phyloP scores from a whole-genome alignment of 2,888 invertebrate species.

The Lordiphosa andalusiaca region DNA sequence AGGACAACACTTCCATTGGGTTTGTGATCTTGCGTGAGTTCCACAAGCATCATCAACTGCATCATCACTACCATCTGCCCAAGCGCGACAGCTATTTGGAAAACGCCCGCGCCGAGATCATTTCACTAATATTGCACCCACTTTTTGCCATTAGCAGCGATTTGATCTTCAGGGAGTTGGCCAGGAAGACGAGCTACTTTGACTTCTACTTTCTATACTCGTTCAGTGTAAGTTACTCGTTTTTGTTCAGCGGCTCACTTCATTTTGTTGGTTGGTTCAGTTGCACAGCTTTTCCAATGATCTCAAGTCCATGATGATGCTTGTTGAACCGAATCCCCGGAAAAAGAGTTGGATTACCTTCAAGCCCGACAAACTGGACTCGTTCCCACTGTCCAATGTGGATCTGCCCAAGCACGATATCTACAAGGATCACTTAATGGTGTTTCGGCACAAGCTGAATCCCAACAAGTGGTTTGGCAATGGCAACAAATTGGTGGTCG shows the following conservation, averaged over 20 bases:
- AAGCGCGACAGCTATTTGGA: conserved; percentile 32
- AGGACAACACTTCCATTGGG: conserved; percentile 62
- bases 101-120: conserved; percentile 55
- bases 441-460: conserved; percentile 55
- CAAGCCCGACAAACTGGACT: rapidly evolving
- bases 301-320: conserved; percentile 62
- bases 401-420: conserved; percentile 34
- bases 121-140: conserved; percentile 68
- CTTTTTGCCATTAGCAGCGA: conserved; percentile 60
- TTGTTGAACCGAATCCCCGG: conserved; percentile 56
- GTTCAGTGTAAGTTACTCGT: conserved; percentile 29
- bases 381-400: background rate
- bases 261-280: conserved; percentile 12
- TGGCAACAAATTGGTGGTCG: conserved; percentile 52
- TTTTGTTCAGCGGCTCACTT: too few relatives aligned
- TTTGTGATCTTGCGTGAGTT: conserved; percentile 64
- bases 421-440: conserved; percentile 35
- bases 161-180: conserved; percentile 61
- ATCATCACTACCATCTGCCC: conserved; percentile 49
- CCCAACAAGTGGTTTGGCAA: conserved; percentile 54
- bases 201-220: conserved; percentile 58
- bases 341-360: conserved; percentile 39
- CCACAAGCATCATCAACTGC: conserved; percentile 27
- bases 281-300: conserved; percentile 50
- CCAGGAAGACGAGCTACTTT: conserved; percentile 53